phyloP scores from a whole-genome alignment of 2,113 vertebrate genomes.

The Aix galericulata region DNA sequence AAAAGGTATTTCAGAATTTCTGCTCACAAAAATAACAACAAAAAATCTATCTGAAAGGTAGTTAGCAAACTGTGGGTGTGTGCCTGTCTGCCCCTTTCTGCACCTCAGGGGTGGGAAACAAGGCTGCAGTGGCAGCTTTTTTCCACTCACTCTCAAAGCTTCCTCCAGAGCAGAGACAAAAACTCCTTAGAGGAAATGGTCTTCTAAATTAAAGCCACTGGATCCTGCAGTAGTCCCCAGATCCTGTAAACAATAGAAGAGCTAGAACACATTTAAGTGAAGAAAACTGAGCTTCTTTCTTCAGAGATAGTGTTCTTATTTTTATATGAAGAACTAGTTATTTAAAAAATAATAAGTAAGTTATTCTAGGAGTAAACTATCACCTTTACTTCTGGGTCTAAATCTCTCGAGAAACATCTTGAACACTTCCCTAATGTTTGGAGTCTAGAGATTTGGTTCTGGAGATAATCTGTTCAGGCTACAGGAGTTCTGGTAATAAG shows the following conservation, averaged over 20 bases:
- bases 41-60: neutral
- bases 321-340: neutral
- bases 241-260: neutral
- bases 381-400: neutral
- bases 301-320: neutral
- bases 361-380: neutral
- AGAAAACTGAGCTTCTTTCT: neutral
- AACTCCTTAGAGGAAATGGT: neutral
- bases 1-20: neutral
- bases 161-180: neutral
- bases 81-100: neutral
- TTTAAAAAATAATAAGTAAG: neutral
- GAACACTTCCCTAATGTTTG: neutral
- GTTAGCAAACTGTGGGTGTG: neutral
- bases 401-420: neutral
- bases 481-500: neutral
- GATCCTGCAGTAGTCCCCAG: neutral
- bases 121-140: neutral
- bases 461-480: neutral
- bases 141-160: fast-evolving
- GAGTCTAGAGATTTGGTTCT: neutral
- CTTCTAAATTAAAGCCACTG: neutral
- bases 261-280: neutral
- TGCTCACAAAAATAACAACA: neutral
- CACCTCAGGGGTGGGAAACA: neutral